Evolutionary conservation across 2,888 invertebrate genomes (phyloP), one percentile per base, ranked within the genome.

Genomic region (Acleris holmiana): DNA sequence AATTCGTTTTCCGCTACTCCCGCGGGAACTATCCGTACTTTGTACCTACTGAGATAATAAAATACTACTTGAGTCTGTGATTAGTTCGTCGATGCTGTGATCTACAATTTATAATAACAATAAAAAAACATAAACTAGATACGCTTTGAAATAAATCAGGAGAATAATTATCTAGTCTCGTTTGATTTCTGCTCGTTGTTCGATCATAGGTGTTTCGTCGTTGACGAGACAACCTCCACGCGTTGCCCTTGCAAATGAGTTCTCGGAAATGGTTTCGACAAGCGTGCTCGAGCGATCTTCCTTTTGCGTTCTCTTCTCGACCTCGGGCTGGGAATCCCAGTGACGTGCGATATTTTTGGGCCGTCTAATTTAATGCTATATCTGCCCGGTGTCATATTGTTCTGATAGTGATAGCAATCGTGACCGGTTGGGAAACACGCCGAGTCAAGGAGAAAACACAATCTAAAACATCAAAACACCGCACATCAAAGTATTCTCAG

Each of bases 291-390:
- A 47, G 21, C 25, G 47, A 56, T 58, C 47, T 48, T 64, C 41
- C 47, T 51, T 63, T 47, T 57, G 63, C 49, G 35, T 44, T 17
- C 44, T 44, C 62, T 56, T 35, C 62, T 63, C 15, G 10, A 40
- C 21, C 35, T 53, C 25, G 19, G 51, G 40, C 47, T 64, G 63
- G 58, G 47, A 53, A 58, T 64, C 41, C 63, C 58, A 53, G 51
- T 46, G 50, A 35, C 40, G 46, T 47, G 57, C 53, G 51, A 51
- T 23, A 40, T 62, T 56, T 41, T 35, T 21, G 13, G 25, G 18
- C 10, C 25, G 40, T 44, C 46, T 8, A 44, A 56, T 62, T 29
- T 29, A 41, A 13, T n/a, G 8, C 18, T 17, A 46, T 44, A 44
- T 41, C 41, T 41, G 29, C 29, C 3, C 13, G 35, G 4, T 35